Conservation (phyloP, 2,888 invertebrate genomes). For the Pyrrhosoma nymphula region DNA sequence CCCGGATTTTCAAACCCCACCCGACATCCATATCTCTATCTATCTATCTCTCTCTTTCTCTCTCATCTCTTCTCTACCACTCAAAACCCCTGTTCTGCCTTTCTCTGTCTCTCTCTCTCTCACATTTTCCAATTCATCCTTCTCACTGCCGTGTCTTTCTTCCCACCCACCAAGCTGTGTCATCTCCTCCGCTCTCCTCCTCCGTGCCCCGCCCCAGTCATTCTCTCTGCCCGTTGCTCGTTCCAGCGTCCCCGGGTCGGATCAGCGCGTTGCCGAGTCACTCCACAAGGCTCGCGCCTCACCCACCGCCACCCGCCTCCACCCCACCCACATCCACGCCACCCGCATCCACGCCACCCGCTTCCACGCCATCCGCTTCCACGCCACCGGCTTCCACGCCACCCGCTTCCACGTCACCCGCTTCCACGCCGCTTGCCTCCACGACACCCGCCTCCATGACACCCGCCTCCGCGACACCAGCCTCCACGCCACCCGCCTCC, state of each 20-base stretch:
- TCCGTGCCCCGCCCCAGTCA: background rate
- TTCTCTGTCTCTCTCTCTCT: background rate
- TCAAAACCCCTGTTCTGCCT: background rate
- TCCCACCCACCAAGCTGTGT: background rate
- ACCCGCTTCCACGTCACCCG: too few relatives aligned
- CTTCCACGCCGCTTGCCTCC: background rate
- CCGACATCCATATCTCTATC: background rate
- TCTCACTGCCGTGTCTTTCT: background rate
- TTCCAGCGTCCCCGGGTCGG: background rate
- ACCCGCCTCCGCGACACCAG: background rate
- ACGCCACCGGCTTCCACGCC: too few relatives aligned
- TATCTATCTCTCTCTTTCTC: conserved; percentile 58
- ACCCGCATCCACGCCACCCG: background rate
- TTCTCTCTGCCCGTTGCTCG: background rate
- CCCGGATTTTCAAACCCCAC: background rate
- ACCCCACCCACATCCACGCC: background rate
- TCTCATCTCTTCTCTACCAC: conserved; percentile 41
- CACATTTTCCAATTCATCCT: background rate
- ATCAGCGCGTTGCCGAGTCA: background rate
- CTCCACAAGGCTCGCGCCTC: background rate
- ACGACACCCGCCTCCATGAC: background rate
- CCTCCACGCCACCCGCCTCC: background rate
- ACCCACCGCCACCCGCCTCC: background rate
- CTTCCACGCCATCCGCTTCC: background rate
- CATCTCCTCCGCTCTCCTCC: background rate